These are phyloP conservation scores for Malurus leucopterus DNA, from an alignment of 2,797 vertebrate genomes.

Conservation along the genomic window DNA sequence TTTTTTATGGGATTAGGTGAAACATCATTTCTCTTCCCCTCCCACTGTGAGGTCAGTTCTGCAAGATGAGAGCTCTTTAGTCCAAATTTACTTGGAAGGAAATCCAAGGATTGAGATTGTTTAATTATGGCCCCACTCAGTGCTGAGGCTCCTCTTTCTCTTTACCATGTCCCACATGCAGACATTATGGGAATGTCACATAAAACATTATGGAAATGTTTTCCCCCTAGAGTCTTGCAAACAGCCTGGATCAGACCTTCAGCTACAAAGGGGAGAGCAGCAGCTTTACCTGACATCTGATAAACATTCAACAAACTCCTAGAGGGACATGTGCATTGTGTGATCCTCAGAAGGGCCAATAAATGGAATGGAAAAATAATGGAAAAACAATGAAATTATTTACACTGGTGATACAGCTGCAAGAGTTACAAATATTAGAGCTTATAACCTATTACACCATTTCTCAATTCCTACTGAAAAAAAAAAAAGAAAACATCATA, in stretches of 20 bases:
- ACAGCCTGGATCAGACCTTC: not conserved
- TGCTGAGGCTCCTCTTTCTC: not conserved
- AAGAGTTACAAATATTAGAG: not conserved
- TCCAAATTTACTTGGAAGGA: not conserved
- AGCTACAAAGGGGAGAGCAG: not conserved
- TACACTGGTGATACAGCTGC: not conserved
- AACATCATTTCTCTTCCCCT: not conserved
- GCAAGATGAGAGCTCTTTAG: not conserved
- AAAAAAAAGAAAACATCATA: not conserved
- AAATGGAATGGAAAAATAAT: slow-evolving; percentile 10
- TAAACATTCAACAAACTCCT: not conserved
- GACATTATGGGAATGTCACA: not conserved
- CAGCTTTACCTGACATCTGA: not conserved
- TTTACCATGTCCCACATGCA: not conserved
- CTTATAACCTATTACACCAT: not conserved
- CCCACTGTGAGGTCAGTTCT: not conserved
- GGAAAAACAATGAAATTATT: not conserved
- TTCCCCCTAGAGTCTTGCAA: not conserved
- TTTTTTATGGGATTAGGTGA: not conserved
- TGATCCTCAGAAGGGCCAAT: not conserved
- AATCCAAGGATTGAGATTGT: not conserved
- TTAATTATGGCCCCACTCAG: not conserved
- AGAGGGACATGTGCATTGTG: not conserved
- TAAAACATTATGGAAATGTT: not conserved
- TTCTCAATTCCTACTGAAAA: not conserved